These are phyloP conservation scores for Philantomba maxwellii DNA, from an alignment of 2,113 vertebrate genomes.

Conservation along the genomic window DNA sequence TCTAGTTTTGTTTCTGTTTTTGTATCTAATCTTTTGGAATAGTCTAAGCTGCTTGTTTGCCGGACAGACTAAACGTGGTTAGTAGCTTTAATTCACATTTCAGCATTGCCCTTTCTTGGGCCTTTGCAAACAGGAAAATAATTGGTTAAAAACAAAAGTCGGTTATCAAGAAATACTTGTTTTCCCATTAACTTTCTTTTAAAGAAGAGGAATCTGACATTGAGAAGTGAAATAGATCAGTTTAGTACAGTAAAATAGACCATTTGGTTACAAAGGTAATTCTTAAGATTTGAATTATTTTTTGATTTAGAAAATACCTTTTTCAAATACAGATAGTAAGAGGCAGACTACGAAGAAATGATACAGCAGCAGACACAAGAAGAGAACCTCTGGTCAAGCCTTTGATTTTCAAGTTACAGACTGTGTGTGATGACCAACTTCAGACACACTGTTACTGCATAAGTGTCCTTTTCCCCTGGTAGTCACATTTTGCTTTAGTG, in stretches of 20 bases:
- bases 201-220: not conserved
- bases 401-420: not conserved
- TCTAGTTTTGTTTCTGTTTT: slow-evolving; percentile 17
- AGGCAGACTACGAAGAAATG: not conserved
- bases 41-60: not conserved
- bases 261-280: not conserved
- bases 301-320: not conserved
- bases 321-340: not conserved
- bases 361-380: not conserved
- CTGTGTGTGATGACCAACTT: not conserved
- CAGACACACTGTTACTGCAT: not conserved
- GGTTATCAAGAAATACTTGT: not conserved
- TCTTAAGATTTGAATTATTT: not conserved
- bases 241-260: not conserved
- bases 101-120: not conserved
- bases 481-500: not conserved
- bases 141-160: not conserved
- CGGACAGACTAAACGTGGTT: not conserved
- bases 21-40: not conserved
- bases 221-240: not conserved
- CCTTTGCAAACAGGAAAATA: slow-evolving; percentile 7
- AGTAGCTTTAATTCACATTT: not conserved
- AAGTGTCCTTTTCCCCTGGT: not conserved
- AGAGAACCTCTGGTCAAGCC: not conserved
- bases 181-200: slow-evolving; percentile 3